These are phyloP conservation scores for Corticium candelabrum DNA, from an alignment of 37 sponge, comb jelly and placozoan species.

Conservation along the genomic window DNA sequence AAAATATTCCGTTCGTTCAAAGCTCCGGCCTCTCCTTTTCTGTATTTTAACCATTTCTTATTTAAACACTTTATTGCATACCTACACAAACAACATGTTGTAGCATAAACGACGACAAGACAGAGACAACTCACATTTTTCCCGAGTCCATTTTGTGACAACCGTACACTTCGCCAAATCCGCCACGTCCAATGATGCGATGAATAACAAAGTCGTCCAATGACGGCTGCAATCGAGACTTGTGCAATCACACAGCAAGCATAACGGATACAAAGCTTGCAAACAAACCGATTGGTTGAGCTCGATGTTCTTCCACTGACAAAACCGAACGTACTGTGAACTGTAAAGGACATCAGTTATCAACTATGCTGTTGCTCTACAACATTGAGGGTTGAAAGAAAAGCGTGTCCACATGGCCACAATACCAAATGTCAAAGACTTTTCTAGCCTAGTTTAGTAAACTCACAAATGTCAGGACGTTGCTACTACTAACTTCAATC, in stretches of 20 bases:
- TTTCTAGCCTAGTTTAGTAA: no score
- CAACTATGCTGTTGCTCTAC: no score
- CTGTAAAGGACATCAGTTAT: no score
- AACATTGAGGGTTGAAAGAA: no score
- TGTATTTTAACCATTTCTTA: conserved; percentile 87
- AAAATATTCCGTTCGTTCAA: conserved; percentile 89
- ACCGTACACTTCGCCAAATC: conserved; percentile 98
- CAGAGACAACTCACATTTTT: conserved; percentile 56
- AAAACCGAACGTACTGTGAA: conserved; percentile 38
- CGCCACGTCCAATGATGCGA: conserved; percentile 95
- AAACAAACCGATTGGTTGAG: conserved; percentile 33
- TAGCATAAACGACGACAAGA: neutral
- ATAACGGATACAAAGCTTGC: no score
- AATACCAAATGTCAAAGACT: no score
- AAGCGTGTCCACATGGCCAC: no score
- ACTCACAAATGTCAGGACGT: no score
- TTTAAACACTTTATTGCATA: conserved; percentile 92
- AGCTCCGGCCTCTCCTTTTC: conserved; percentile 80
- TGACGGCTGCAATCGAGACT: conserved; percentile 26
- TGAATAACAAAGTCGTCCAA: conserved; percentile 87
- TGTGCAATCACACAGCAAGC: no score
- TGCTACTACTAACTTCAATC: no score
- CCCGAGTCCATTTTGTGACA: conserved; percentile 92
- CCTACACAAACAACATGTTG: conserved; percentile 37
- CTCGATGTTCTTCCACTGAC: conserved; percentile 98